Evolutionary conservation across 2,888 invertebrate genomes (phyloP).

Genomic region (Elysia crispata): DNA sequence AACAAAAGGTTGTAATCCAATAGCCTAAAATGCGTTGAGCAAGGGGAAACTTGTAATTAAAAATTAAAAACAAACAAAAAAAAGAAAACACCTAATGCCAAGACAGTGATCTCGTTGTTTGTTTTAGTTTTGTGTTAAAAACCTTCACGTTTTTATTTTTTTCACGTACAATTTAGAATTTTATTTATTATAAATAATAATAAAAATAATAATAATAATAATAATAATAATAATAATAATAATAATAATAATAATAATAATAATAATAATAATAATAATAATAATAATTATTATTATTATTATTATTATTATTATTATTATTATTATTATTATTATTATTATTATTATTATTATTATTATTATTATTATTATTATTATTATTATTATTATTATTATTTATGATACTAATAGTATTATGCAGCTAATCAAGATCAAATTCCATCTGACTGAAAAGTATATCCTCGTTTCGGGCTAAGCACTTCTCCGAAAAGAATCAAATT

Average conservation of each 20-base stretch:
- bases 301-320: conserved; percentile 26
- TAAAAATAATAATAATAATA: conserved; percentile 15
- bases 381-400: conserved; percentile 5
- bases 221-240: conserved; percentile 1
- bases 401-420: background rate
- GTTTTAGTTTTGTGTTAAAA: too few species aligned
- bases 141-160: too few species aligned
- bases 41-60: too few species aligned
- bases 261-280: background rate
- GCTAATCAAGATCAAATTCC: background rate
- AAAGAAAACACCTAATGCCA: too few species aligned
- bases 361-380: conserved; percentile 19
- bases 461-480: too few species aligned
- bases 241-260: background rate
- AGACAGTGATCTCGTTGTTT: too few species aligned
- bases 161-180: too few species aligned
- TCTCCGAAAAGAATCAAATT: too few species aligned
- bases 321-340: conserved; percentile 28
- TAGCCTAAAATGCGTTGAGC: too few species aligned
- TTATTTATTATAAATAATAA: conserved; percentile 14
- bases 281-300: conserved; percentile 16
- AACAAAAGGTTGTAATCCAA: too few species aligned
- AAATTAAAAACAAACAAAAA: too few species aligned
- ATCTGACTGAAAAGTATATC: too few species aligned
- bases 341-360: conserved; percentile 28